Evolutionary conservation across 2,888 invertebrate species (phyloP).

Genomic region (Gisinianus flammeolus): DNA sequence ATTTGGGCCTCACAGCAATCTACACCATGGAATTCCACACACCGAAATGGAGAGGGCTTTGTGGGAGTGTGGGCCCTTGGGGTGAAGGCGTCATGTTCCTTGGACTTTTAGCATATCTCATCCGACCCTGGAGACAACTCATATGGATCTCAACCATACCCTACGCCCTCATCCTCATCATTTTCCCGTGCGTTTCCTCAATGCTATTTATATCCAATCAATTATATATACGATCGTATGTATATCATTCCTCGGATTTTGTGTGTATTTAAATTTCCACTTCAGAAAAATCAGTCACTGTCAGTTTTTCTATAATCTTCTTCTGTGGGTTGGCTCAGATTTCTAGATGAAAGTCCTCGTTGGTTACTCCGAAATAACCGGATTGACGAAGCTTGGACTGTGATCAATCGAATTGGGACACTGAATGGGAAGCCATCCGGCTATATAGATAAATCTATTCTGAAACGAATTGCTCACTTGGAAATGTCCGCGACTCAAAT

Average conservation of each 20-base stretch:
- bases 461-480: constrained; percentile 45
- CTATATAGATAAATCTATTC: constrained; percentile 16
- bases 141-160: constrained; percentile 45
- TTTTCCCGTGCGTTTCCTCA: constrained; percentile 45
- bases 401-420: constrained; percentile 49
- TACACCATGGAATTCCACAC: constrained; percentile 53
- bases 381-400: constrained; percentile 48
- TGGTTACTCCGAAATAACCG: constrained; percentile 52
- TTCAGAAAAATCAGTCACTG: too few species aligned
- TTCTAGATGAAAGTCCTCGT: constrained; percentile 54
- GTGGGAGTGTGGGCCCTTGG: constrained; percentile 49
- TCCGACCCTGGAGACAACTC: constrained; percentile 51
- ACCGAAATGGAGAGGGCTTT: constrained; percentile 46
- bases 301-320: too few species aligned
- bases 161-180: constrained; percentile 45
- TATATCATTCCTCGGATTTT: neutral
- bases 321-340: too few species aligned
- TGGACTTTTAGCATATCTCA: constrained; percentile 49
- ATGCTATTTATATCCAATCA: too few species aligned
- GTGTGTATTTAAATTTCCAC: too few species aligned
- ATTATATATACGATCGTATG: too few species aligned
- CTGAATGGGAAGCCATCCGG: constrained; percentile 45
- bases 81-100: constrained; percentile 46
- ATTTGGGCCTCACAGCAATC: constrained; percentile 20
- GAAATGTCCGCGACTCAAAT: constrained; percentile 48